phyloP scores from a whole-genome alignment of 2,797 vertebrate genomes.

The Tinamus major region DNA sequence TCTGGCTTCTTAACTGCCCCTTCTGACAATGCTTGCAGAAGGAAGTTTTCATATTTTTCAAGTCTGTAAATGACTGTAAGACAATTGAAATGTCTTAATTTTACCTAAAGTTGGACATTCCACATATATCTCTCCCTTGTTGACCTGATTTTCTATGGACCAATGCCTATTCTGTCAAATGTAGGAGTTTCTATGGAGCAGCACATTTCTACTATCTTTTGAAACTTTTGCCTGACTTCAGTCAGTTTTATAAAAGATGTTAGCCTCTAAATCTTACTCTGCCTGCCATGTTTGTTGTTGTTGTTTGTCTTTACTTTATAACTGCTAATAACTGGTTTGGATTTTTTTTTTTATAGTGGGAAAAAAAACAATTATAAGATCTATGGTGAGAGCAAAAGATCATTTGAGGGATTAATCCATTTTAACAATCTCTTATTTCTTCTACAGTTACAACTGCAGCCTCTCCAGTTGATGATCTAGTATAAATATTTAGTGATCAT shows the following conservation, averaged over 20 bases:
- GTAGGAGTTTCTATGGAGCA: not conserved
- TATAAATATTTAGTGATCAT: not conserved
- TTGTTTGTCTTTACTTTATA: not conserved
- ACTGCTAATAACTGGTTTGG: fast-evolving
- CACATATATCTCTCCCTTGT: not conserved
- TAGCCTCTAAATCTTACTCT: not conserved
- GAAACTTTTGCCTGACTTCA: not conserved
- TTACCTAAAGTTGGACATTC: not conserved
- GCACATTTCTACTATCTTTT: not conserved
- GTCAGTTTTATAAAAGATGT: not conserved
- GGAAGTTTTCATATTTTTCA: not conserved
- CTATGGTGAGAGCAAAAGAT: not conserved
- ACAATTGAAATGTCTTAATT: not conserved
- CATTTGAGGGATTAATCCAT: not conserved
- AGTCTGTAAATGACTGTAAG: not conserved
- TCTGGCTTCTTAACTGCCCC: not conserved
- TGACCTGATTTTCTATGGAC: not conserved
- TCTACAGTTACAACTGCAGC: not conserved
- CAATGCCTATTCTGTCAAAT: not conserved
- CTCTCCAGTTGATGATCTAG: not conserved
- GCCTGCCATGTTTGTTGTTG: not conserved
- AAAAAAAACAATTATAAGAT: not conserved
- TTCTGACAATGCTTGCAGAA: not conserved
- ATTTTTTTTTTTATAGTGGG: not conserved
- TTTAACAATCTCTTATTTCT: not conserved